phyloP scores from a whole-genome alignment of 2,888 invertebrate species.

The Toxonevra muliebris region DNA sequence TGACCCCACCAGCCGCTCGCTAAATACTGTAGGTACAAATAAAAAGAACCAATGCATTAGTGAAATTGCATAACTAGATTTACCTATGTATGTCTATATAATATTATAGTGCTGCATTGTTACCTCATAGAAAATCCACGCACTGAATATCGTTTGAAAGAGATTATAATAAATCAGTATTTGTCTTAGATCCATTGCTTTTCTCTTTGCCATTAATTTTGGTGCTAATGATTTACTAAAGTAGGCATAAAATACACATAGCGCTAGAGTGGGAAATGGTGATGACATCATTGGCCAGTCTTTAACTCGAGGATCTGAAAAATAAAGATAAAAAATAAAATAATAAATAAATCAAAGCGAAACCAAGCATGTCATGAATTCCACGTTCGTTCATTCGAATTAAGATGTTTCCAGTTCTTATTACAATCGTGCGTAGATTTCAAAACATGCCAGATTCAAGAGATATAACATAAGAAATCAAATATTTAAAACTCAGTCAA shows the following conservation, averaged over 20 bases:
- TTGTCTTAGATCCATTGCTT: constrained; percentile 83
- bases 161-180: constrained; percentile 88
- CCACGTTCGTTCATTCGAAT: too few relatives aligned
- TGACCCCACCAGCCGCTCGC: constrained; percentile 80
- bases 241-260: constrained; percentile 86
- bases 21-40: constrained; percentile 66
- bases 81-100: neutral
- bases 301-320: constrained; percentile 87
- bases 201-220: constrained; percentile 86
- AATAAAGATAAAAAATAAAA: constrained; percentile 12
- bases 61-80: neutral
- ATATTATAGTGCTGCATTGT: constrained; percentile 46
- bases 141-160: constrained; percentile 87
- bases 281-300: constrained; percentile 91
- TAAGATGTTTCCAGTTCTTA: too few relatives aligned
- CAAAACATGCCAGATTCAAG: too few relatives aligned
- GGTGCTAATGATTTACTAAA: constrained; percentile 86
- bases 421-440: too few relatives aligned
- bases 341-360: too few relatives aligned
- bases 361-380: too few relatives aligned
- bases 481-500: too few relatives aligned
- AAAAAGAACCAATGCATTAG: constrained; percentile 15
- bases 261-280: constrained; percentile 83
- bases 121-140: constrained; percentile 94
- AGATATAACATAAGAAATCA: too few relatives aligned